Conservation (phyloP, 1,140 invertebrate genomes). For the Drosophila nikananu region DNA sequence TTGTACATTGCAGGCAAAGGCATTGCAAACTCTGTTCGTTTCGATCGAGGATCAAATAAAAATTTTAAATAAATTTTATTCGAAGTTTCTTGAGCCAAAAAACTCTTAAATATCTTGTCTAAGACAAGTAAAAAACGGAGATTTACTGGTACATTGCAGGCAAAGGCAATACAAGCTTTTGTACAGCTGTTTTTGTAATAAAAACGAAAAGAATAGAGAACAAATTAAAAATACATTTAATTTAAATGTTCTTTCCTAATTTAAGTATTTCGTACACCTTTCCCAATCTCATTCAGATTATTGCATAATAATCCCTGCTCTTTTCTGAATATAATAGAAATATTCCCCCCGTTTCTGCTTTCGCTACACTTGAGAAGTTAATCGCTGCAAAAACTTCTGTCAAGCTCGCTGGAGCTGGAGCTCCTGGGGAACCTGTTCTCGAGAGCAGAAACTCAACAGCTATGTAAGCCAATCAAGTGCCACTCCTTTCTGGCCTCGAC, state of each 20-base stretch:
- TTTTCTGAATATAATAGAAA: not conserved
- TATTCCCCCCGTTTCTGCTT: not conserved
- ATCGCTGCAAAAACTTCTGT: conserved; percentile 33
- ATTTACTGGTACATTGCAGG: not conserved
- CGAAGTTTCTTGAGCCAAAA: no score
- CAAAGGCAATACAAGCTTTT: not conserved
- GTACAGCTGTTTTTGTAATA: not conserved
- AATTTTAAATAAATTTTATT: no score
- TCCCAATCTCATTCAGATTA: not conserved
- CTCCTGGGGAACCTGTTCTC: conserved; percentile 53
- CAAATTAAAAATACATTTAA: not conserved
- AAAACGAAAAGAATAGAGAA: not conserved
- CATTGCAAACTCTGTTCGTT: no score
- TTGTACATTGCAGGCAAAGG: no score
- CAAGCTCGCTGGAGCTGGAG: conserved; percentile 9
- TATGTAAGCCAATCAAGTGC: conserved; percentile 46
- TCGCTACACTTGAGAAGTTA: conserved; percentile 13
- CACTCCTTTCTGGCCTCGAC: conserved; percentile 45
- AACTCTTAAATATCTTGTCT: not conserved
- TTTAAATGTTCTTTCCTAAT: not conserved
- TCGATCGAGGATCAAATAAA: no score
- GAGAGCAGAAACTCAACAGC: conserved; percentile 15
- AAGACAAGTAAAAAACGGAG: no score
- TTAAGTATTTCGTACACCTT: not conserved
- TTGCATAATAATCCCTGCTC: not conserved